Base-by-base conservation (phyloP, 2,113 vertebrate genomes). In the Microcebus murinus region DNA sequence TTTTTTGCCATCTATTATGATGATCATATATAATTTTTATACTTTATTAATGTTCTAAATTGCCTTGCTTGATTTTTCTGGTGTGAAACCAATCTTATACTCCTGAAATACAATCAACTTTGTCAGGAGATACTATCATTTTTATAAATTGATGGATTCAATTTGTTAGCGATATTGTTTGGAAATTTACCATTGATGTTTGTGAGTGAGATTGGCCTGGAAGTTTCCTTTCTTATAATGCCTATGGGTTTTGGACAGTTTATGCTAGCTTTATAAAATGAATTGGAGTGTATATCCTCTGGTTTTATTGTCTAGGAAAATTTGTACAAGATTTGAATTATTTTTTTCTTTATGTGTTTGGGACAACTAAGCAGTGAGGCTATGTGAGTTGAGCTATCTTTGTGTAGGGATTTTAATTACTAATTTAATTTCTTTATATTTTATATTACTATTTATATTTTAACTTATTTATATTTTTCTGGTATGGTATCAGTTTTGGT, bases 51-150 rank as follows among this genome's bases (percentile, higher is more conserved):
- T 6, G 21, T 65, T 11, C 0, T 59, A 70, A 83, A 70, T 77
- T 68, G 3, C 21, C 73, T 87, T 63, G n/a, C 63, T 4, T 55
- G 21, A 87, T 36, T 61, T 87, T 82, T 70, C 63, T 67, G 42
- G 52, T 11, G 1, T 77, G 83, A 87, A 83, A 39, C 34, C 36
- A 82, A n/a, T 83, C 15, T 82, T 61, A 76, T 45, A 36, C 27
- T 74, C 45, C 67, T 86, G 65, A 93, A 96, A 86, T 86, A 96
- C 74, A 90, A 86, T 3, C 2, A 57, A 55, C 7, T 77, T 57
- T 77, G 25, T 20, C 23, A 9, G 55, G 83, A 89, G 36, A 5
- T 34, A 65, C 0, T 39, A 73, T 74, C 25, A 92, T 73, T 95
- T 92, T 82, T 96, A 80, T 50, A 13, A 23, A 39, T 48, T 55